Base-by-base conservation (phyloP, 1,140 invertebrate genomes). In the Nasonia longicornis region DNA sequence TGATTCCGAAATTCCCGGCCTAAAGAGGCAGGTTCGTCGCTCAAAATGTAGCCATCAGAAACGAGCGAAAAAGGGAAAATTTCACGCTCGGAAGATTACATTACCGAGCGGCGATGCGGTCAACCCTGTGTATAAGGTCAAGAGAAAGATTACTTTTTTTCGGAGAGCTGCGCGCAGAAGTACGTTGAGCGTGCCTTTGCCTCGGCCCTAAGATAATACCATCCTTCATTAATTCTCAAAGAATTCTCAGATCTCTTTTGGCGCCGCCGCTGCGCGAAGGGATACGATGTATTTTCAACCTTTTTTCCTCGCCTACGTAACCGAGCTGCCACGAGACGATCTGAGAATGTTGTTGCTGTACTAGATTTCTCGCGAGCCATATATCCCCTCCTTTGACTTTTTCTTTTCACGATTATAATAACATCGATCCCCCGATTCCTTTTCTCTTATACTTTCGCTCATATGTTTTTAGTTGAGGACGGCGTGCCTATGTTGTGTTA, bases 191-290 rank as follows among this genome's bases (percentile, higher is more conserved):
- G 12, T 20, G n/a, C 58, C 31, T 81, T 48, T 64, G 16, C n/a
- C 1, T 12, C 38, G 6, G 6, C 10, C 35, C 45, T 66, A 22
- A 66, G 22, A 48, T 14, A n/a, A 48, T 29, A 73, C 71, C 71
- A 73, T 22, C n/a, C 16, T 48, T 78, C 76, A 82, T 74, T 16
- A 73, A 82, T 52, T 74, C 70, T 70, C 66, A 82, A 82, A 82
- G 52, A 8, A 29, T 64, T 79, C 77, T 78, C 70, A 78, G 75
- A 78, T 81, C 71, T 67, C 71, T 78, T 67, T 73, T 78, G 81
- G 81, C 22, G 4, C 22, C 26, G 26, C 26, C 26, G 26, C 26
- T 26, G 26, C 26, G 26, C 26, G 26, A 72, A 48, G 29, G 38
- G 31, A 35, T 35, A 52, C 42, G 2, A 26, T 67, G 14, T 70